Conservation (phyloP, 30 jellyfish, hydroid and myxozoan species). For the Chironex yamaguchii region DNA sequence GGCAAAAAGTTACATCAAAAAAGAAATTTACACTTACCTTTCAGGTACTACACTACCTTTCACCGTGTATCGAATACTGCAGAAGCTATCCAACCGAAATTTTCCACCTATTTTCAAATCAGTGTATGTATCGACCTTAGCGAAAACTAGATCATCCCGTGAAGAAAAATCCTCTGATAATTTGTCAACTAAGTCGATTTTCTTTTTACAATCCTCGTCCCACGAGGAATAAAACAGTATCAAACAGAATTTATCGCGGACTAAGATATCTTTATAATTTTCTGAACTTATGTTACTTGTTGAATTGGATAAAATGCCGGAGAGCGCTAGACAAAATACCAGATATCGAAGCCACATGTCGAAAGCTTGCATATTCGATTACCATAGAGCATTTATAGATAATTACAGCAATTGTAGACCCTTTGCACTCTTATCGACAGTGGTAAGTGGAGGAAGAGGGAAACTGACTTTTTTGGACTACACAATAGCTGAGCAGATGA, state of each 20-base stretch:
- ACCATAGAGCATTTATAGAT: no score
- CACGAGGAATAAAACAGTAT: slow-evolving; percentile 92
- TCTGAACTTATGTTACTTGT: slow-evolving; percentile 24
- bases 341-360: no score
- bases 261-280: slow-evolving; percentile 60
- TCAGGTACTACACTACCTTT: slow-evolving; percentile 97
- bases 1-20: no score
- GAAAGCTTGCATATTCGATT: no score
- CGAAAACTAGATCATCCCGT: slow-evolving; percentile 64
- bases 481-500: no score
- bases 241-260: slow-evolving; percentile 66
- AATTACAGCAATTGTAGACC: no score
- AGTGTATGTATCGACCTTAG: slow-evolving; percentile 76
- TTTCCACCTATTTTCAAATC: slow-evolving; percentile 75
- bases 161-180: slow-evolving; percentile 61
- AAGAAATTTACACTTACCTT: slow-evolving; percentile 84
- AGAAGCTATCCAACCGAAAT: slow-evolving; percentile 84
- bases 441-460: no score
- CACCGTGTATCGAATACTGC: slow-evolving; percentile 77
- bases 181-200: slow-evolving; percentile 55
- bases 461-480: no score
- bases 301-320: no score
- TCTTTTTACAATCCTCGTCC: slow-evolving; percentile 77
- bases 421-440: no score
- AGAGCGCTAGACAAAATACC: no score